These are phyloP conservation scores for Diprion similis DNA, from an alignment of 1,140 invertebrate species.

Conservation along the genomic window DNA sequence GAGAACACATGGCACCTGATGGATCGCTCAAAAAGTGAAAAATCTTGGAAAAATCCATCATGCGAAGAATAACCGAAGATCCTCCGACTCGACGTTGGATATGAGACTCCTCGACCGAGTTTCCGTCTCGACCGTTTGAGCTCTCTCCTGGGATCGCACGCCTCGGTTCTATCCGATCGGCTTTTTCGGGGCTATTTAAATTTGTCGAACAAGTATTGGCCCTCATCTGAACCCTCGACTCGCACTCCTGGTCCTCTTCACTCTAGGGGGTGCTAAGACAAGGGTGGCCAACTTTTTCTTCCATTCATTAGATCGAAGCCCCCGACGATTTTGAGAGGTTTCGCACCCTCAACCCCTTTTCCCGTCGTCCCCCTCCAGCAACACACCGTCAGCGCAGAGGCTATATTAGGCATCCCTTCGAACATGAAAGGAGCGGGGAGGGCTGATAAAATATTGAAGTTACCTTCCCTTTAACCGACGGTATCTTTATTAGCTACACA, in stretches of 20 bases:
- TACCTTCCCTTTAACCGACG: background rate
- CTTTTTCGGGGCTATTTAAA: background rate
- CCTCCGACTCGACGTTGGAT: background rate
- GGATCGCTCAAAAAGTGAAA: slow-evolving; percentile 7
- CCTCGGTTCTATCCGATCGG: background rate
- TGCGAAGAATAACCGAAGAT: background rate
- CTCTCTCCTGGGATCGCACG: background rate
- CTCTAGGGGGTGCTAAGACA: background rate
- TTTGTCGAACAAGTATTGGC: slow-evolving; percentile 7
- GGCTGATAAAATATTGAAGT: background rate
- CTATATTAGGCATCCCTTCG: background rate
- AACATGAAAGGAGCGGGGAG: background rate
- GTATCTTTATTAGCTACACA: background rate
- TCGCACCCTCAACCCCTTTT: background rate
- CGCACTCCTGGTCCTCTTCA: background rate
- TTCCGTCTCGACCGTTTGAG: background rate
- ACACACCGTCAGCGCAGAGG: background rate
- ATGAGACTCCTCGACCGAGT: background rate
- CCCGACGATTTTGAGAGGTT: background rate
- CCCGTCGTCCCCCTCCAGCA: background rate
- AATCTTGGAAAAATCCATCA: slow-evolving; percentile 27
- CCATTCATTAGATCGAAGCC: background rate
- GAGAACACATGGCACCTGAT: slow-evolving; percentile 1
- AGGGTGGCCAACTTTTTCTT: background rate
- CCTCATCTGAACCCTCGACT: background rate